A percentile compares a stretch with the other conserved stretches of the same genome.
Evolutionary conservation across 2,888 invertebrate species (phyloP).

Genomic region (Latheticus oryzae): DNA sequence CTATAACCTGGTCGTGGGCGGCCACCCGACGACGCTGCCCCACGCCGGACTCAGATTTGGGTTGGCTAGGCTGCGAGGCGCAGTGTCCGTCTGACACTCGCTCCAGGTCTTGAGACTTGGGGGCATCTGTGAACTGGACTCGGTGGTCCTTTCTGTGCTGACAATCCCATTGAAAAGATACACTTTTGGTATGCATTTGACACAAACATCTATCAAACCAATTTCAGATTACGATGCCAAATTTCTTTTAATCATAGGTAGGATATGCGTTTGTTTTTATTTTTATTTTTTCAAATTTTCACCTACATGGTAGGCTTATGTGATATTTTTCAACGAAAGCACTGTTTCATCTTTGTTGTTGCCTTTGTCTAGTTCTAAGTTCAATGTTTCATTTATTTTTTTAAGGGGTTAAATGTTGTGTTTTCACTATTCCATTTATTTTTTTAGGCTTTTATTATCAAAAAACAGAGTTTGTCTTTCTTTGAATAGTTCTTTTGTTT

Average conservation of each 20-base stretch:
- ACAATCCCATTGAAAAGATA: conserved; percentile 43
- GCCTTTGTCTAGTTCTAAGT: no score
- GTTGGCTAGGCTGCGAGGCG: conserved; percentile 52
- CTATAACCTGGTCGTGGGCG: conserved; percentile 52
- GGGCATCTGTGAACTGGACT: conserved; percentile 34
- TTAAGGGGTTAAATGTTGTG: no score
- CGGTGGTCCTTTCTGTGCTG: conserved; percentile 44
- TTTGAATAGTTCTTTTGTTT: not conserved
- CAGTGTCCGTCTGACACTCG: conserved; percentile 47
- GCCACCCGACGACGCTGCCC: conserved; percentile 48
- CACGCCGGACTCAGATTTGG: conserved; percentile 53
- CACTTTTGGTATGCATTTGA: conserved; percentile 44
- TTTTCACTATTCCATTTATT: not conserved
- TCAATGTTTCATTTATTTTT: no score
- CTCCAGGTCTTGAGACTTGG: conserved; percentile 46
- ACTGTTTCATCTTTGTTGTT: conserved; percentile 28
- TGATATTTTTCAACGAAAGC: no score
- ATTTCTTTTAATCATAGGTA: conserved; percentile 44
- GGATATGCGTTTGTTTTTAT: conserved; percentile 46
- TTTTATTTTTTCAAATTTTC: conserved; percentile 23
- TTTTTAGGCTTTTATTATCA: not conserved
- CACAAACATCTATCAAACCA: conserved; percentile 38
- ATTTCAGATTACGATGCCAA: conserved; percentile 43
- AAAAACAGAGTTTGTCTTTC: not conserved
- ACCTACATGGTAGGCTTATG: no score